Evolutionary conservation across 2,797 vertebrate genomes (phyloP).

Genomic region (Parambassis ranga): DNA sequence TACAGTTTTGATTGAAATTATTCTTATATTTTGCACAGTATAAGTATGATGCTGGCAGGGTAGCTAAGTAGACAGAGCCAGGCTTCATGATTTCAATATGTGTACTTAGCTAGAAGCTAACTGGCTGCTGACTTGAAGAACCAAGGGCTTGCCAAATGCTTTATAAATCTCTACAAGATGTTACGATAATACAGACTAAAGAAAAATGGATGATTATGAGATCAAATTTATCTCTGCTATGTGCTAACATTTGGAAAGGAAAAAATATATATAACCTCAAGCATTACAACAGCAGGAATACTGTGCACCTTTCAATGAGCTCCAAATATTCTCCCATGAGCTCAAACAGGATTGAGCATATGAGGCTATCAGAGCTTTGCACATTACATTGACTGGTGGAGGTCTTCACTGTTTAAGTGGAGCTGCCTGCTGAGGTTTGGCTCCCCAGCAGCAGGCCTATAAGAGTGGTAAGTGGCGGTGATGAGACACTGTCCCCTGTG

Average conservation of each 20-base stretch:
- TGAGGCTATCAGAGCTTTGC: constrained; percentile 64
- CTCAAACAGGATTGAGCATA: constrained; percentile 54
- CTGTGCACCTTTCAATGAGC: constrained; percentile 9
- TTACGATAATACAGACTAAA: too few relatives aligned
- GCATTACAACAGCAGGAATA: constrained; percentile 21
- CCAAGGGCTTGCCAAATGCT: too few relatives aligned
- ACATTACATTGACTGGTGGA: constrained; percentile 78
- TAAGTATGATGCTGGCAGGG: too few relatives aligned
- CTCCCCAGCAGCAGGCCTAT: constrained; percentile 70
- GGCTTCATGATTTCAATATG: too few relatives aligned
- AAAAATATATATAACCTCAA: neutral
- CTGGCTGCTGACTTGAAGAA: too few relatives aligned
- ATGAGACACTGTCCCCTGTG: constrained; percentile 87
- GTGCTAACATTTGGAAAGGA: neutral
- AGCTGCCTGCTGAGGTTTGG: constrained; percentile 73
- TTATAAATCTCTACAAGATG: too few relatives aligned
- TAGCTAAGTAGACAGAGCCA: too few relatives aligned
- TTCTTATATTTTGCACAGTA: too few relatives aligned
- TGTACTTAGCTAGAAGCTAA: too few relatives aligned
- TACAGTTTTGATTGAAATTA: too few relatives aligned
- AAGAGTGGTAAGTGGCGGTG: constrained; percentile 79
- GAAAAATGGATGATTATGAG: too few relatives aligned
- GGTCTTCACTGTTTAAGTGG: constrained; percentile 77
- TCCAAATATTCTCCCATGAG: constrained; percentile 19
- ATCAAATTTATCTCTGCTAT: too few relatives aligned